Base-by-base conservation (phyloP, 1,140 invertebrate genomes). In the Cotesia glomerata region DNA sequence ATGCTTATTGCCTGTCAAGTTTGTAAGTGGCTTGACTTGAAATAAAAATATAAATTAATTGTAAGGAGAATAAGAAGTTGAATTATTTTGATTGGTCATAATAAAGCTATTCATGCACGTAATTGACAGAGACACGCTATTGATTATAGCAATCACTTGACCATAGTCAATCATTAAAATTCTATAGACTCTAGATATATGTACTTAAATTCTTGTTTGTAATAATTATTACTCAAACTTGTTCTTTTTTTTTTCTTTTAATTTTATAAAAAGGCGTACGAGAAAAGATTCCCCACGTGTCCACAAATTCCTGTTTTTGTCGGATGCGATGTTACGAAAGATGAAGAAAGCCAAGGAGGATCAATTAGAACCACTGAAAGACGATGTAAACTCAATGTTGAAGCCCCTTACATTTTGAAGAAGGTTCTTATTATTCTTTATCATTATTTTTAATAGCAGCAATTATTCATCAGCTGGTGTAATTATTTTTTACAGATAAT, bases 271-370 rank as follows among this genome's bases (percentile, higher is more conserved):
- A 72, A 98, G 96, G 97, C 97, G 35, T 98, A 98, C 83, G 95
- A 98, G 86, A 91, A 92, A 73, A 90, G 97, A 62, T 98, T 99
- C 86, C 97, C 97, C 26, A 95, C 91, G 49, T 98, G 96, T 86
- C 94, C 95, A 51, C 94, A 97, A 89, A 98, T 99, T 81, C 97
- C 97, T 52, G 95, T 98, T 65, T 97, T 99, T 80, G 88, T 98
- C 1, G 95, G 96, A 59, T 97, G 95, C 83, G 93, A 96, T 76
- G 91, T 97, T 58, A 89, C 92, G 5, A 90, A 90, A 68, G 96
- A 98, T 76, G 91, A 90, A 73, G 92, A 91, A 77, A 91, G 91
- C 76, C 90, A 93, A 69, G 95, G 97, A 84, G 94, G 94, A 59
- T 91, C 94, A 3, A 88, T 93, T 75, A 90, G 94, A 80, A 90